phyloP scores from a whole-genome alignment of 1,140 invertebrate species.

The Pseudoatta argentina region DNA sequence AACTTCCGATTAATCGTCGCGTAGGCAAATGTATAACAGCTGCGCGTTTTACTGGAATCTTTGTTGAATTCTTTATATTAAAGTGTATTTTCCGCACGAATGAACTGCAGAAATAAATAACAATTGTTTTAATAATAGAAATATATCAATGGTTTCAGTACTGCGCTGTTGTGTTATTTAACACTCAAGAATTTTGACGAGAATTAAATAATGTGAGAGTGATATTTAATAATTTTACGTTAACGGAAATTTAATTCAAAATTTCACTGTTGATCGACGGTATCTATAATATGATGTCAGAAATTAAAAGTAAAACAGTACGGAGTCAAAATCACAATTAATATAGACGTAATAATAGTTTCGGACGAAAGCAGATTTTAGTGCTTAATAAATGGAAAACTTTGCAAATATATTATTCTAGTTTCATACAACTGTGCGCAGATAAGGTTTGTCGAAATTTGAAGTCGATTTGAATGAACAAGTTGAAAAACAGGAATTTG shows the following conservation, averaged over 20 bases:
- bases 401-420: too few relatives aligned
- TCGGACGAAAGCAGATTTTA: too few relatives aligned
- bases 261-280: background rate
- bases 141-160: too few relatives aligned
- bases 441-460: too few relatives aligned
- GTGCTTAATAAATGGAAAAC: too few relatives aligned
- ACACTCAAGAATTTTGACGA: background rate
- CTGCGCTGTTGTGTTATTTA: background rate
- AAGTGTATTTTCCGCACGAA: background rate
- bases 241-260: background rate
- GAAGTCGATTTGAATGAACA: background rate
- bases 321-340: too few relatives aligned
- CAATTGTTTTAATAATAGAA: background rate
- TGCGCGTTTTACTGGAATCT: background rate
- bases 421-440: too few relatives aligned
- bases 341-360: too few relatives aligned
- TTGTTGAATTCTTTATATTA: background rate
- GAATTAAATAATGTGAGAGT: background rate
- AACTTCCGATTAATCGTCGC: slow-evolving; percentile 2
- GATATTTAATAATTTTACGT: background rate
- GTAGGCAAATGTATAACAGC: background rate
- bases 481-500: background rate
- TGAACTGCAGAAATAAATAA: background rate
- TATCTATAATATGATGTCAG: too few relatives aligned
- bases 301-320: too few relatives aligned